Conservation (phyloP, 2,888 invertebrate species). For the Drosophila cyrtoloma region DNA sequence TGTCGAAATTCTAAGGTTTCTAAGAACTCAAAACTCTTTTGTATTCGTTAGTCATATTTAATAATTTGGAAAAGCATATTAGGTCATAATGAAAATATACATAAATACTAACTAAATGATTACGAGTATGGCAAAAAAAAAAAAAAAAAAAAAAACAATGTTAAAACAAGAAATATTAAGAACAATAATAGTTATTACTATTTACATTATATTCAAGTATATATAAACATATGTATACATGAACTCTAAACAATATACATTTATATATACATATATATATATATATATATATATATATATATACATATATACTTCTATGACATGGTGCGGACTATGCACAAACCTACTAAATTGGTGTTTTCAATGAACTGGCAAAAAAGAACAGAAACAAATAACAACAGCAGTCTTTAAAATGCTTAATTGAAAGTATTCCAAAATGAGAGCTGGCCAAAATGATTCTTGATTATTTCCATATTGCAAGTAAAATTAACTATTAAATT, state of each 20-base stretch:
- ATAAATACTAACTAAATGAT: conserved; percentile 72
- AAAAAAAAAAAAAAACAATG: conserved; percentile 68
- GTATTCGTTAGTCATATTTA: conserved; percentile 37
- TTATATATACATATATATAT: conserved; percentile 59
- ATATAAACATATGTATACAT: conserved; percentile 56
- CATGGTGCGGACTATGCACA: conserved; percentile 65
- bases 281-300: conserved; percentile 48
- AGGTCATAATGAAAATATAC: conserved; percentile 74
- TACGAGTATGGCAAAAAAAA: conserved; percentile 53
- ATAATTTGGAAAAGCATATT: conserved; percentile 67
- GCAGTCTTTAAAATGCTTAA: conserved; percentile 38
- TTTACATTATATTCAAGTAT: conserved; percentile 83
- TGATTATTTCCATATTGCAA: conserved; percentile 75
- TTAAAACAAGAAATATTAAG: conserved; percentile 84
- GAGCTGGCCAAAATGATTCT: conserved; percentile 61
- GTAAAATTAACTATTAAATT: conserved; percentile 72
- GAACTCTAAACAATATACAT: conserved; percentile 66
- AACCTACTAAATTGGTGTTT: conserved; percentile 64
- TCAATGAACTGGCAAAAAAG: conserved; percentile 33
- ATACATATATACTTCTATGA: conserved; percentile 63
- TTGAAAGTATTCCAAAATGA: conserved; percentile 37
- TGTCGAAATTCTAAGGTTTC: conserved; percentile 67
- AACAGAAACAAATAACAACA: conserved; percentile 27
- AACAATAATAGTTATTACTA: conserved; percentile 86
- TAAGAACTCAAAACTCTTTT: conserved; percentile 40